Base-by-base conservation (phyloP, 2,797 vertebrate species). In the Paratrypauchen microcephalus region DNA sequence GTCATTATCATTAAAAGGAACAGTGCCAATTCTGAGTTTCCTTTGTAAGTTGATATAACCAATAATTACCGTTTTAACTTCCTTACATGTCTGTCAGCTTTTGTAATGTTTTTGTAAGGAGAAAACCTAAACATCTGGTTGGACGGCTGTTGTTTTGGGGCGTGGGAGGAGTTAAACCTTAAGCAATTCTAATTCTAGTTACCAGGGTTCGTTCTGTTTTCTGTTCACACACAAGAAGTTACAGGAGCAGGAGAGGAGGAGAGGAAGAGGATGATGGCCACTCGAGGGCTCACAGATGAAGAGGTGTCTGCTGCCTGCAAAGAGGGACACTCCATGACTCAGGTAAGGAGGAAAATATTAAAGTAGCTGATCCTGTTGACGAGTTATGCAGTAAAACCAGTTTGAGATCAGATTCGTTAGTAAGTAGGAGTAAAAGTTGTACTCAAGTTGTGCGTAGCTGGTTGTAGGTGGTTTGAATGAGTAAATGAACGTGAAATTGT, bases 281-380 rank as follows among this genome's bases (percentile, higher is more conserved):
- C 23, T 18, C 41, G 3, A 56, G 88, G 83, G 26, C 77, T 92
- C 74, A 74, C 85, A 0, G 81, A 91, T 12, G 80, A 90, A 32
- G 86, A 77, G 0, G 85, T 9, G 4, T 6, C 65, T 5, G 78
- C 80, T 0, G 88, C 87, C 39, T 93, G 92, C 23, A 87, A 87
- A 36, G 87, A 93, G 0, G 90, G 88, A 50, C 68, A 83, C 16
- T 59, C 91, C 18, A 86, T 88, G 36, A 93, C 91, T 12, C 82
- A 86, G 88, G 92, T 93, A 28, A 23, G 36, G 12, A 9, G 12
- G 16, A 5, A 45, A 15, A 45, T 45, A 15, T 15, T 15, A 45
- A 45, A 13, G 13, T 15, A 5, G 12, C n/a, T 6, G 2, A 3
- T 19, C 3, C n/a, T 21, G 6, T n/a, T 45, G 41, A 9, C 7